Evolutionary conservation across 2,888 invertebrate genomes (phyloP).

Genomic region (Mesorhabditis sp.): DNA sequence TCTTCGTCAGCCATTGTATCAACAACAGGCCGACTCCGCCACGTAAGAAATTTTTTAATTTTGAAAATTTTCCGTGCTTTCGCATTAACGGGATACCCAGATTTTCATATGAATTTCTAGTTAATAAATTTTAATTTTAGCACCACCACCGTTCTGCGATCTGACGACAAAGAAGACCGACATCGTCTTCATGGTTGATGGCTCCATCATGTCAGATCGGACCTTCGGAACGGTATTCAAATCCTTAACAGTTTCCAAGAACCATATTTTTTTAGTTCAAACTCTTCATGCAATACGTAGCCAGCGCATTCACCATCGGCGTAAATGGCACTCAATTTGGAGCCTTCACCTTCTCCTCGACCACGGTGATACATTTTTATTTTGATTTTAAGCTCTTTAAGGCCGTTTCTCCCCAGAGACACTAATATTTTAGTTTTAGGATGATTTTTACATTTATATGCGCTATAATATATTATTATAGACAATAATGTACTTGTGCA

Average conservation of each 20-base stretch:
- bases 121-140: slow-evolving; percentile 10
- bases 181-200: slow-evolving; percentile 40
- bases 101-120: too few species aligned
- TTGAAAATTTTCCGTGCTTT: not conserved
- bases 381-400: not conserved
- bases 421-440: too few species aligned
- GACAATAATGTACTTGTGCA: too few species aligned
- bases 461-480: too few species aligned
- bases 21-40: slow-evolving; percentile 19
- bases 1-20: slow-evolving; percentile 32
- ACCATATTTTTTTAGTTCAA: slow-evolving; percentile 18
- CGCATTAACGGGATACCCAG: too few species aligned
- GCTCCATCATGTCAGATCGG: slow-evolving; percentile 20
- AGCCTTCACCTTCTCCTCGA: slow-evolving; percentile 3
- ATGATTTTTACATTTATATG: too few species aligned
- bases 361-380: not conserved
- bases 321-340: slow-evolving; percentile 16
- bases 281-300: slow-evolving; percentile 17
- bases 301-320: slow-evolving; percentile 20
- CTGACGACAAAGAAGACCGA: slow-evolving; percentile 30
- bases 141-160: slow-evolving; percentile 34
- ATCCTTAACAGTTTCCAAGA: not conserved
- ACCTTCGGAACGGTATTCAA: slow-evolving; percentile 18
- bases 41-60: slow-evolving; percentile 14
- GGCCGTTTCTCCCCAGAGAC: not conserved